Evolutionary conservation across 2,797 vertebrate species (phyloP), one percentile per base, ranked within the genome.

Genomic region (Lacerta agilis): DNA sequence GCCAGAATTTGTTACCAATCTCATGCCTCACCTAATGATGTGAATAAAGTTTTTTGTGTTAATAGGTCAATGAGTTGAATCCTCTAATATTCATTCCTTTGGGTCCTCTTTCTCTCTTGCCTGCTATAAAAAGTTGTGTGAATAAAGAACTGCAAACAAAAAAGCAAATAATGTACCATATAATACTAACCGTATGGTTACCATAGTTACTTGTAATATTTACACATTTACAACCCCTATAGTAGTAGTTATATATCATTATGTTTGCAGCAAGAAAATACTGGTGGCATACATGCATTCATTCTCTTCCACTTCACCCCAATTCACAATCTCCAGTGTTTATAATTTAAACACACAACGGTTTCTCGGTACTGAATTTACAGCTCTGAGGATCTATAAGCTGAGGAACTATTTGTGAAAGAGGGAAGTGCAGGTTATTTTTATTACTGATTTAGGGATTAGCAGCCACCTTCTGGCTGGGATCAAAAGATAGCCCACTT

Each of bases 151-250:
- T 79, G 76, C 71, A 90, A 83, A 83, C 66, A 86, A 36, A 90
- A 27, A 86, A 0, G 4, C 77, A 17, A 93, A 94, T 94, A 93
- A 94, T 92, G 93, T 92, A 36, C 2, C 8, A 33, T 81, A 89
- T 81, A 90, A 94, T 92, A 90, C 93, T 23, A 89, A 87, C 45
- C 84, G 92, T 91, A 86, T 91, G 86, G 93, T 91, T 90, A 33
- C 33, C 33, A 33, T 33, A 43, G 72, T 90, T 55, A 55, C 49
- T 55, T 91, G 15, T 58, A 80, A 2, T 86, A n/a, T 20, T 90
- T 2, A 0, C 72, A 88, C 49, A 79, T 88, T 94, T 71, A 77
- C 89, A 71, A 20, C 38, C 87, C 92, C 49, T 79, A 61, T 64
- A 64, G 20, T 23, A 64, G 61, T 64, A 64, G 61, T 64, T 64